Conservation (phyloP, 1,140 invertebrate genomes). For the Caenorhabditis remanei region DNA sequence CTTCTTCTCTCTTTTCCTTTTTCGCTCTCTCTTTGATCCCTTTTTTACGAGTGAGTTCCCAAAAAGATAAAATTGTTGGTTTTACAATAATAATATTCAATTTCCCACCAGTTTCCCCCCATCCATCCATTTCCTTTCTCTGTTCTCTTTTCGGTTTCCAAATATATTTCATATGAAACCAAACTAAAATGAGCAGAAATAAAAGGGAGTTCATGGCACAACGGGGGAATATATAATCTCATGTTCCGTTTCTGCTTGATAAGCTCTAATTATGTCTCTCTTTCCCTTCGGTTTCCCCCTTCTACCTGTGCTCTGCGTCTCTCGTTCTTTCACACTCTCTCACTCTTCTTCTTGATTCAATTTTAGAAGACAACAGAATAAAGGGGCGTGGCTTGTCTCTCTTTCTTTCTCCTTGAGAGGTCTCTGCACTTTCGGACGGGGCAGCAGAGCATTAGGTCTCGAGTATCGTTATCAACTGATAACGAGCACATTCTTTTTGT, state of each 20-base stretch:
- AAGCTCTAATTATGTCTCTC: conserved; percentile 20
- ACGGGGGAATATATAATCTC: not conserved
- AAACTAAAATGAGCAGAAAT: conserved; percentile 20
- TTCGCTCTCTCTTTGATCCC: too few relatives aligned
- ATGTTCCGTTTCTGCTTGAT: conserved; percentile 4
- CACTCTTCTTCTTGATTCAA: not conserved
- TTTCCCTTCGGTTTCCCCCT: not conserved
- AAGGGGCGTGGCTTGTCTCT: not conserved
- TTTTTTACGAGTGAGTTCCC: too few relatives aligned
- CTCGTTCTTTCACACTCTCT: not conserved
- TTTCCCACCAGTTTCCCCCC: not conserved
- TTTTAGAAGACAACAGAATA: not conserved
- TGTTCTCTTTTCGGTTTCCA: not conserved
- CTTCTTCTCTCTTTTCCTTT: not conserved
- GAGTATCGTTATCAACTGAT: too few relatives aligned
- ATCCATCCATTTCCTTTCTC: not conserved
- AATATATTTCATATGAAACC: conserved; percentile 13
- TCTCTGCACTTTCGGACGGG: too few relatives aligned
- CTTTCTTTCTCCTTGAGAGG: too few relatives aligned
- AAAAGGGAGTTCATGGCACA: too few relatives aligned
- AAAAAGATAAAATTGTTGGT: too few relatives aligned
- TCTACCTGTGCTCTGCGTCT: not conserved
- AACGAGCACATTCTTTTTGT: not conserved
- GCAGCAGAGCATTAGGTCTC: too few relatives aligned
- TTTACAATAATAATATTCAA: too few relatives aligned